Base-by-base conservation (phyloP, 2,888 invertebrate genomes). In the Polia nebulosa region DNA sequence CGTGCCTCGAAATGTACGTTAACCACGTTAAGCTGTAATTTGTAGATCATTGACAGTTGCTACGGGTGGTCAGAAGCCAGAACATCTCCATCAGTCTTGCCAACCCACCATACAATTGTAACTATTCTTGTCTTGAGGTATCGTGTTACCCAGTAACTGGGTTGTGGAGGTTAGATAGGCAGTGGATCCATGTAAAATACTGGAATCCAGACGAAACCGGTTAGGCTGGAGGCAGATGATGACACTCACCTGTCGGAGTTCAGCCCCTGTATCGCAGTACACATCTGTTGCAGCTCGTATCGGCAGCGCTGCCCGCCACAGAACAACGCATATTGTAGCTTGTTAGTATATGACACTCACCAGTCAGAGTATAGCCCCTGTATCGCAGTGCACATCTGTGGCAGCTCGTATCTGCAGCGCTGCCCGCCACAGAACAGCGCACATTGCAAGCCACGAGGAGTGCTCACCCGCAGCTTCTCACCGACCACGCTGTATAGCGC, bases 291-390 rank as follows among this genome's bases (percentile, higher is more conserved):
- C 80, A 96, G 96, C 89, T 98, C 98, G 92, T 98, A 98, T 89
- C 97, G 97, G 94, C 98, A 99, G 71, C 97, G 96, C 44, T 96
- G 94, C 0, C 98, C 98, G 1, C 98, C 98, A 91, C 98, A 98
- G 93, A 98, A 98, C 82, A 98, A 96, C 44, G 97, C 97, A 88
- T 98, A 98, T 88, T 97, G 97, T 68, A 97, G 95, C 11, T n/a
- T n/a, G n/a, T n/a, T n/a, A n/a, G n/a, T n/a, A n/a, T n/a, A n/a
- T n/a, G n/a, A n/a, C n/a, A n/a, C 96, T 96, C 90, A 98, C 98
- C 98, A 98, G 84, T 98, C 97, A 0, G 98, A 98, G 91, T 97
- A 98, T 36, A 98, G 93, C 51, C 98, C 98, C 80, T 97, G 97
- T 75, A 99, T 96, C 0, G 98, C 98, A 94, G 91, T 96, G 91